Evolutionary conservation across 2,113 vertebrate genomes (phyloP), one percentile per base, ranked within the genome.

Genomic region (Melanocharis versteri): DNA sequence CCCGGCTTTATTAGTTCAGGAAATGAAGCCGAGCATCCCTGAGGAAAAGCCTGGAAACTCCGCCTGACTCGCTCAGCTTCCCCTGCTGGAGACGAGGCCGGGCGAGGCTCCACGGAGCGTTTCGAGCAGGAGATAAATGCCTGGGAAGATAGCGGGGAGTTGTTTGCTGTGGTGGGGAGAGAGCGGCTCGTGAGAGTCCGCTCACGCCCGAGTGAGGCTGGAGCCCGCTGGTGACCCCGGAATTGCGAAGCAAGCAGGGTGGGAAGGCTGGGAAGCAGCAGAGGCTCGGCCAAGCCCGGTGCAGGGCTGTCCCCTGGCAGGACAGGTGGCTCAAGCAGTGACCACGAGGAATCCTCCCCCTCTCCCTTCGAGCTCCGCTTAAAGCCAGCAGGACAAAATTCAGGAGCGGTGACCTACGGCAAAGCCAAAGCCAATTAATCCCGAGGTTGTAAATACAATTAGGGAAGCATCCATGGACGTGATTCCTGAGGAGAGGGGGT

Each of bases 11-110:
- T 82, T n/a, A 64, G 78, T 26, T 69, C 73, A 45, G 80, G 87
- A 87, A 95, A 87, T 76, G 83, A 71, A 94, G 81, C 87, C 16
- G 23, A 91, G 47, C 35, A 42, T 53, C 77, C 89, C 71, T 83
- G 15, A 94, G 89, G 83, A 95, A 58, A 68, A 45, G 64, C 28
- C 76, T 64, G 80, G 72, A 60, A 94, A 39, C 40, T 40, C 68
- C 64, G 81, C 72, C 68, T 47, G 58, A 33, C 58, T 89, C 58
- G 62, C 84, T 78, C 62, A 10, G 68, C 81, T 47, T 83, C 76
- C 62, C 22, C 14, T 0, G 4, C 85, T 44, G 44, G 28, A 47
- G 83, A 9, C 20, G 26, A 71, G 31, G 73, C 35, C 45, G 75
- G 45, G 0, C 3, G 5, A 19, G 62, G 54, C 53, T 77, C 8